Base-by-base conservation (phyloP, 2,888 invertebrate species). In the Cremastinae sp. region DNA sequence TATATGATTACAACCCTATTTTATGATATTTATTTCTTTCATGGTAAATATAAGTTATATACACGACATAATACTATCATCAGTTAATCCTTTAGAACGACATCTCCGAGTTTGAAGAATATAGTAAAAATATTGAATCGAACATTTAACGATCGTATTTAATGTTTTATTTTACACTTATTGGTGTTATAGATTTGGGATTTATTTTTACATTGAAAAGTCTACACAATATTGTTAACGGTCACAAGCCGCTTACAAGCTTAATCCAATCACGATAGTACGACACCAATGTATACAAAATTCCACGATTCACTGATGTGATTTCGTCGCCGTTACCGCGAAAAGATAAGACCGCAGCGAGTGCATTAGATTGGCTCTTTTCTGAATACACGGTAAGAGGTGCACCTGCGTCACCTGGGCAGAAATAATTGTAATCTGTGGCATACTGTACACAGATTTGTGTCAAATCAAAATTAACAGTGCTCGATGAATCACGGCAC, bases 271-370 rank as follows among this genome's bases (percentile, higher is more conserved):
- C 41, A 12, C 64, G 64, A 39, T 51, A 64, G 39, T 51, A 0
- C 3, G 64, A 49, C 9, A 64, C 22, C 39, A 14, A 39, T 2
- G 64, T 64, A 22, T 64, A 64, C 9, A 51, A 1, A 12, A 64
- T 20, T 10, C 16, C 37, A 14, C 39, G 20, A 18, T 51, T 12
- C 8, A 18, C 39, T 16, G 39, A 49, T 61, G 10, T 4, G 3
- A n/a, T 39, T 4, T 7, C 4, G 51, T 51, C 3, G 4, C 10
- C 14, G 4, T 35, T 14, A 14, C 22, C 16, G 0, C 45, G 61
- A 28, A 28, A 22, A 64, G 51, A 64, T 20, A 64, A 51, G 22
- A 64, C 51, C 22, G 49, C 64, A 8, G 51, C 64, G 14, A 64
- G 61, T 45, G 61, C 16, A 16, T 35, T 14, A 14, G 43, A 8